A percentile compares a stretch with the other conserved stretches of the same genome.
Evolutionary conservation across 2,888 invertebrate genomes (phyloP).

Genomic region (Clostera curtula): DNA sequence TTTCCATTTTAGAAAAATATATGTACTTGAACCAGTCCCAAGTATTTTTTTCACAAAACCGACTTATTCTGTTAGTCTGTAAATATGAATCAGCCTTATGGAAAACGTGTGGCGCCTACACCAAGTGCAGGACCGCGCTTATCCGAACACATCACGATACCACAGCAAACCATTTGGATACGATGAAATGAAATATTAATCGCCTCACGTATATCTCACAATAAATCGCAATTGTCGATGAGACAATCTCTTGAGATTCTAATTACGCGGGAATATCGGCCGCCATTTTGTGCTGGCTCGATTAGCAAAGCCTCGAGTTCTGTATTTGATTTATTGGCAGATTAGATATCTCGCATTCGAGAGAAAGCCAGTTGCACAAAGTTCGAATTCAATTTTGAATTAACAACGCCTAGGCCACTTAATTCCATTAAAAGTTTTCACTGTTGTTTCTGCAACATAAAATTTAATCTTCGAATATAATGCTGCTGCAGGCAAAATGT

Average conservation of each 20-base stretch:
- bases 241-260: slow-evolving; percentile 57
- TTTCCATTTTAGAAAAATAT: too few species aligned
- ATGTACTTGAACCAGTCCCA: too few species aligned
- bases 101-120: slow-evolving; percentile 53
- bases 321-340: slow-evolving; percentile 49
- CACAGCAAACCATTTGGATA: slow-evolving; percentile 42
- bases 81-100: too few species aligned
- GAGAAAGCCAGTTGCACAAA: slow-evolving; percentile 38
- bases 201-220: slow-evolving; percentile 50
- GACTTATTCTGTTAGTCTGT: too few species aligned
- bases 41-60: too few species aligned
- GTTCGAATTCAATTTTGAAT: slow-evolving; percentile 8
- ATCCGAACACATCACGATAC: slow-evolving; percentile 62
- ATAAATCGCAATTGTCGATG: slow-evolving; percentile 59
- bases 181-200: slow-evolving; percentile 52
- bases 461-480: too few species aligned
- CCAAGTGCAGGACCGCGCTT: slow-evolving; percentile 60
- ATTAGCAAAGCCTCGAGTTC: slow-evolving; percentile 36
- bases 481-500: too few species aligned
- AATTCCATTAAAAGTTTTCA: slow-evolving; percentile 1
- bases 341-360: slow-evolving; percentile 39
- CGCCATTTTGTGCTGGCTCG: slow-evolving; percentile 43
- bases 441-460: too few species aligned
- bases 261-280: slow-evolving; percentile 47
- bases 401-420: slow-evolving; percentile 1